phyloP scores from a whole-genome alignment of 2,797 vertebrate genomes.

The Ptychobarbus kaznakovi region DNA sequence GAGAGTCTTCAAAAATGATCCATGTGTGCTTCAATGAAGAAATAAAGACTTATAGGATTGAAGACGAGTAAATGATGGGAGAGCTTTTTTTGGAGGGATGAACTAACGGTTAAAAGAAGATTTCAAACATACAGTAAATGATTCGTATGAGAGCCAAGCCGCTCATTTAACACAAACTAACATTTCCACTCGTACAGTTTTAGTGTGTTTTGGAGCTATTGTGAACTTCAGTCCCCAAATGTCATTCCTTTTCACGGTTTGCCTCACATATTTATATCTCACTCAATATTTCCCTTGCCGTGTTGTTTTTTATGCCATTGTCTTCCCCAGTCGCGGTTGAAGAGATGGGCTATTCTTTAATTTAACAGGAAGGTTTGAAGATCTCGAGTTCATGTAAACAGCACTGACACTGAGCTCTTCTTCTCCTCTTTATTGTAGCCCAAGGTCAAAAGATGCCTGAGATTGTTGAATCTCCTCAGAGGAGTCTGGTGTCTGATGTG shows the following conservation, averaged over 20 bases:
- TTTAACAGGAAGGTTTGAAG: conserved; percentile 49
- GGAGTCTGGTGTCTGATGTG: conserved; percentile 82
- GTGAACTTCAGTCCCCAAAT: neutral
- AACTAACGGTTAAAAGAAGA: neutral
- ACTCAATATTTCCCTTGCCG: neutral
- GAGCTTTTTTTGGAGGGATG: neutral
- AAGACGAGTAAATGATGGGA: neutral
- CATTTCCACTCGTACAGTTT: neutral
- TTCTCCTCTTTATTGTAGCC: conserved; percentile 35
- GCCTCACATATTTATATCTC: neutral
- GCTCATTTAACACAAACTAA: neutral
- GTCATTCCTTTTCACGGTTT: neutral
- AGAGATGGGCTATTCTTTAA: conserved; percentile 11
- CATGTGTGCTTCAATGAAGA: neutral
- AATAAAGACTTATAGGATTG: neutral
- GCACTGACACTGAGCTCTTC: conserved; percentile 50
- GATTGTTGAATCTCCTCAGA: conserved; percentile 64
- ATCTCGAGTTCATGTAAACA: conserved; percentile 55
- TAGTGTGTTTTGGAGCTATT: neutral
- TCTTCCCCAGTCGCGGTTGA: neutral
- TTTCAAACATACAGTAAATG: neutral
- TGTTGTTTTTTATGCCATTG: neutral
- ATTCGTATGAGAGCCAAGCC: neutral
- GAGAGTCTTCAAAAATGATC: neutral
- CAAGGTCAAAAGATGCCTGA: conserved; percentile 57